These are phyloP conservation scores for Leuciscus idus DNA, from an alignment of 2,113 vertebrate genomes.

Conservation along the genomic window DNA sequence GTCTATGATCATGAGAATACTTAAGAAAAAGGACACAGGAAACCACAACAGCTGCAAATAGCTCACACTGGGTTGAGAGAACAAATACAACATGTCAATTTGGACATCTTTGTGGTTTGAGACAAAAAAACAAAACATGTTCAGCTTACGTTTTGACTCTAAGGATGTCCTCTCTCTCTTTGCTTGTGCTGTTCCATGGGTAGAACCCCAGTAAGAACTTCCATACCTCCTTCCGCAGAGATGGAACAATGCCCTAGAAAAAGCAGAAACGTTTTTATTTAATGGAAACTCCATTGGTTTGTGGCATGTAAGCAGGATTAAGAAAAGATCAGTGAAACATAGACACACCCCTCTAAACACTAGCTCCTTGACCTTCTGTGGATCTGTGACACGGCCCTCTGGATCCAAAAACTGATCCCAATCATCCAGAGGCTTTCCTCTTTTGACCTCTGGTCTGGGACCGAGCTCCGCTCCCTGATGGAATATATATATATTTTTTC, in stretches of 20 bases:
- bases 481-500: neutral
- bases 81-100: neutral
- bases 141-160: slow-evolving; percentile 82
- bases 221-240: slow-evolving; percentile 85
- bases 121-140: no score
- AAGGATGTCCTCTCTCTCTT: slow-evolving; percentile 82
- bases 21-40: neutral
- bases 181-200: slow-evolving; percentile 82
- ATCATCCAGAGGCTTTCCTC: slow-evolving; percentile 78
- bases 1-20: neutral
- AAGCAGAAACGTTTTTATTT: neutral
- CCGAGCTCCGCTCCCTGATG: slow-evolving; percentile 82
- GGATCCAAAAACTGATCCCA: slow-evolving; percentile 83
- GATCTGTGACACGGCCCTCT: slow-evolving; percentile 79
- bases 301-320: neutral
- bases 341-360: slow-evolving; percentile 85
- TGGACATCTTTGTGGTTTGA: neutral
- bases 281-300: neutral
- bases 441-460: slow-evolving; percentile 77
- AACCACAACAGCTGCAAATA: neutral
- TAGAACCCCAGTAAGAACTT: slow-evolving; percentile 90
- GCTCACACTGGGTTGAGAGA: neutral
- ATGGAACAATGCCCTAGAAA: slow-evolving; percentile 78
- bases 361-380: slow-evolving; percentile 77
- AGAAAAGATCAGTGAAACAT: neutral